Percentiles rank a stretch among this genome's conserved stretches.
These are phyloP conservation scores for Drosophila cracens DNA, from an alignment of 2,888 invertebrate genomes.

Conservation along the genomic window DNA sequence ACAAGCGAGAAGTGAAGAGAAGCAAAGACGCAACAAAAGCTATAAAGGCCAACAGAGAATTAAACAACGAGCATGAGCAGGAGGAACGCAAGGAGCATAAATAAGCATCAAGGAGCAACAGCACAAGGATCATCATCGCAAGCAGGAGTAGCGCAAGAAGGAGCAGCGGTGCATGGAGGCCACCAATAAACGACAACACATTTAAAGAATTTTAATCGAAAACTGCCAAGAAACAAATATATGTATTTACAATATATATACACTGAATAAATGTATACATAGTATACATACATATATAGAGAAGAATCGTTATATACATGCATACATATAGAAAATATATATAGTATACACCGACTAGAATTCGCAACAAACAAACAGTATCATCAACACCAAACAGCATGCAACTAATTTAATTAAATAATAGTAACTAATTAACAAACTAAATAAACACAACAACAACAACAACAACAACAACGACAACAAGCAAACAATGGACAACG, in stretches of 20 bases:
- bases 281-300: slow-evolving; percentile 22
- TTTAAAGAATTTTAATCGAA: slow-evolving; percentile 78
- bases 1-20: neutral
- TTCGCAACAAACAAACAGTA: slow-evolving; percentile 13
- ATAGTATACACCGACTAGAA: slow-evolving; percentile 18
- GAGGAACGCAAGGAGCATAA: slow-evolving; percentile 11
- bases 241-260: slow-evolving; percentile 49
- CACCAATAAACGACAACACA: slow-evolving; percentile 39
- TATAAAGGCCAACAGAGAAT: slow-evolving; percentile 22
- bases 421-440: neutral
- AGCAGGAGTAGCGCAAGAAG: slow-evolving; percentile 1
- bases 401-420: slow-evolving; percentile 28
- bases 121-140: slow-evolving; percentile 5
- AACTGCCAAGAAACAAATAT: slow-evolving; percentile 76
- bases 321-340: slow-evolving; percentile 14
- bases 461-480: slow-evolving; percentile 6
- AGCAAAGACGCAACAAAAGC: slow-evolving; percentile 6
- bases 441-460: neutral
- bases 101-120: slow-evolving; percentile 7
- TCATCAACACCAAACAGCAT: slow-evolving; percentile 18
- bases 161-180: slow-evolving; percentile 29
- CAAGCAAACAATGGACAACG: slow-evolving; percentile 25
- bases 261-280: slow-evolving; percentile 33
- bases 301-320: slow-evolving; percentile 7
- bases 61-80: slow-evolving; percentile 20